Evolutionary conservation across 2,797 vertebrate species (phyloP), one percentile per base, ranked within the genome.

Genomic region (Pseudochaenichthys georgianus): DNA sequence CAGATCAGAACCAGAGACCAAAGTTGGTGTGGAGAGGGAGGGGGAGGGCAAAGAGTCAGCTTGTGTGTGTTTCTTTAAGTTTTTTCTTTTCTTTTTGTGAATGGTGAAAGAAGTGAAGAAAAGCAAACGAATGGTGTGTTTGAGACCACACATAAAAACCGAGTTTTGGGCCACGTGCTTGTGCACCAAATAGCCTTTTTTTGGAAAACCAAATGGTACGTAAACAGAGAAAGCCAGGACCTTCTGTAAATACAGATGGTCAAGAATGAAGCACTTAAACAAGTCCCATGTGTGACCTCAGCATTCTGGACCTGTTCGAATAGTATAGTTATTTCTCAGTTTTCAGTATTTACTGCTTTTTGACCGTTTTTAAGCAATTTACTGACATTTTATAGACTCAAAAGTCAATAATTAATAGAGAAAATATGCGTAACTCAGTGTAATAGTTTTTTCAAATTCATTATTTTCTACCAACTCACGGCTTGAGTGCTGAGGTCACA

Each of bases 1-100:
- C 80, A 84, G 88, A 89, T 87, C 81, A 82, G 93, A 94, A 93
- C 85, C 94, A 93, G 95, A 95, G 95, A 97, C 97, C 96, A 98
- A 97, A 97, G 96, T 95, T 95, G 61, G 54, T 64, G 79, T 73
- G 28, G 45, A 67, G 66, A 11, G 23, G 50, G 55, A 23, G 9
- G 15, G 2, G 2, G 34, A 23, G 28, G 28, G 74, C 42, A 70
- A 83, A 92, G 89, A 85, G 85, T 93, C 93, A 89, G 89, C 85
- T 3, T 23, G 65, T 64, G 43, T 67, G 73, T 66, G 50, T 76
- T 65, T 57, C 51, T 9, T 63, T n/a, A 17, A 16, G 2, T 23
- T 23, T 45, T 10, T 21, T 21, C 31, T 13, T 45, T 9, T 53
- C 13, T 72, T 73, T 75, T 67, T n/a, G 42, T 89, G 93, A 93